Evolutionary conservation across 1,140 invertebrate species (phyloP).

Genomic region (Drosophila virilis): DNA sequence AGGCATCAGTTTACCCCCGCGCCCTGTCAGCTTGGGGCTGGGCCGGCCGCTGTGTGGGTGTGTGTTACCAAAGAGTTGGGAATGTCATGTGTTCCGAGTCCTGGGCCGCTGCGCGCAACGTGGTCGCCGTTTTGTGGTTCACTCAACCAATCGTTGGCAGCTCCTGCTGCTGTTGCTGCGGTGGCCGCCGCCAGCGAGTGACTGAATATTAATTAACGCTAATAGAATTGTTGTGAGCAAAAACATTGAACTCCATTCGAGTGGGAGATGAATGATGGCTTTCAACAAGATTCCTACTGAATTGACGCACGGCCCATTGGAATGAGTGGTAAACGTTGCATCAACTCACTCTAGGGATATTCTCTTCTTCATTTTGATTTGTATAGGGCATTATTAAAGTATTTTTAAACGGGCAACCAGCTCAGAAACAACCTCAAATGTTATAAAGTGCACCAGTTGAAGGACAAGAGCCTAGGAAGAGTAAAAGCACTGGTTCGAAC

Average conservation of each 20-base stretch:
- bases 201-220: slow-evolving; percentile 80
- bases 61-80: slow-evolving; percentile 33
- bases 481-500: too few species aligned
- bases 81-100: slow-evolving; percentile 30
- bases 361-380: not conserved
- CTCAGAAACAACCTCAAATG: too few species aligned
- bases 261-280: slow-evolving; percentile 45
- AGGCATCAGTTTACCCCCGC: slow-evolving; percentile 53
- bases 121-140: slow-evolving; percentile 57
- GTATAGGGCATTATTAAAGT: not conserved
- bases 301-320: slow-evolving; percentile 3
- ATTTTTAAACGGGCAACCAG: not conserved
- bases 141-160: slow-evolving; percentile 11
- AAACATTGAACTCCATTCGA: slow-evolving; percentile 48
- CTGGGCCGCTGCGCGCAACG: slow-evolving; percentile 45
- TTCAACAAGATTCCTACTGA: slow-evolving; percentile 27
- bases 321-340: not conserved
- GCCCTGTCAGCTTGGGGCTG: not conserved
- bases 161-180: slow-evolving; percentile 15
- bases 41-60: slow-evolving; percentile 14
- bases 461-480: too few species aligned
- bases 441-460: too few species aligned
- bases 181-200: slow-evolving; percentile 29
- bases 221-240: slow-evolving; percentile 68
- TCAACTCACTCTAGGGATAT: not conserved